Evolutionary conservation across 2,113 vertebrate genomes (phyloP).

Genomic region (Sebastes fasciatus): DNA sequence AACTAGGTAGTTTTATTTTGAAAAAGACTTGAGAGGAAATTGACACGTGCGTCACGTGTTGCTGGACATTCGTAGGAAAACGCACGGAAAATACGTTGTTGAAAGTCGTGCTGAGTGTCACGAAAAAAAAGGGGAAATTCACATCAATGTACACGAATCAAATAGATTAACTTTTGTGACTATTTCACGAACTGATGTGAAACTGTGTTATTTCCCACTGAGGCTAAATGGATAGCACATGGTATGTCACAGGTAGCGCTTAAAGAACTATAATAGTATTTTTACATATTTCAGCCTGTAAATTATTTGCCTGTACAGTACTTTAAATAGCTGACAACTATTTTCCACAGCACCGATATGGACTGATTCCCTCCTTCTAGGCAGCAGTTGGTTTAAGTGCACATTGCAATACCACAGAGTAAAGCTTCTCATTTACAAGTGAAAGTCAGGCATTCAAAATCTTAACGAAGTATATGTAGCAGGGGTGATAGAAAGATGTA

Average conservation of each 20-base stretch:
- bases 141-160: too few relatives aligned
- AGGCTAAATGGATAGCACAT: not conserved
- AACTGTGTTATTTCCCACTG: not conserved
- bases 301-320: not conserved
- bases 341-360: not conserved
- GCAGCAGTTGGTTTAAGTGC: not conserved
- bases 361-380: not conserved
- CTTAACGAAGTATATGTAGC: not conserved
- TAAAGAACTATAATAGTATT: not conserved
- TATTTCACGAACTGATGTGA: too few relatives aligned
- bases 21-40: too few relatives aligned
- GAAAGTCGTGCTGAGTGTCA: too few relatives aligned
- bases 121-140: too few relatives aligned
- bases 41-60: too few relatives aligned
- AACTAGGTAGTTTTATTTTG: too few relatives aligned
- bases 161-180: too few relatives aligned
- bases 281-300: not conserved
- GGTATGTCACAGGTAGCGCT: not conserved
- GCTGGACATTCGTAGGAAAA: too few relatives aligned
- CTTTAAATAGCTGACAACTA: not conserved
- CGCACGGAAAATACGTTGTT: too few relatives aligned
- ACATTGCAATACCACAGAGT: too few relatives aligned
- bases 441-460: not conserved
- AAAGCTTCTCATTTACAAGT: too few relatives aligned
- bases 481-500: not conserved